A percentile compares a stretch with the other conserved stretches of the same genome.
phyloP scores from a whole-genome alignment of 2,113 vertebrate genomes.

The Rhineura floridana region DNA sequence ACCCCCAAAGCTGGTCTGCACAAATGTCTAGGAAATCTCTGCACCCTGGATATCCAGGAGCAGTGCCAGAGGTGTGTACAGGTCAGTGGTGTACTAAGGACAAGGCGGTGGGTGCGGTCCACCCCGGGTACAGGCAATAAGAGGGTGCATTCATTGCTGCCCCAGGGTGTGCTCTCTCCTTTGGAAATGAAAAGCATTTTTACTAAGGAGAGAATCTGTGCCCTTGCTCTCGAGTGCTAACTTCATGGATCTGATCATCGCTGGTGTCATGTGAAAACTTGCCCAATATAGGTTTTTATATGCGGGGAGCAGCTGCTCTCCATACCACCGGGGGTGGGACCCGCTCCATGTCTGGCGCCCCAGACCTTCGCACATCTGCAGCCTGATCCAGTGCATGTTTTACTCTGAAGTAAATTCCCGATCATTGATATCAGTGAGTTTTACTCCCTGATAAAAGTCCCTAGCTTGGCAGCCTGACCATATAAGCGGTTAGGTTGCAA shows the following conservation, averaged over 20 bases:
- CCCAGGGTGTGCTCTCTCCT: not conserved
- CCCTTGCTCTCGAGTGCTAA: not conserved
- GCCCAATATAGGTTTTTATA: not conserved
- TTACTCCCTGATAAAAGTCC: not conserved
- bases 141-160: too few species aligned
- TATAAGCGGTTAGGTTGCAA: not conserved
- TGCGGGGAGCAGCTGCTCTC: not conserved
- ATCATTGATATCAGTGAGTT: not conserved
- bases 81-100: too few species aligned
- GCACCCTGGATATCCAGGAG: not conserved
- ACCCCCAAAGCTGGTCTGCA: not conserved
- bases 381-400: not conserved
- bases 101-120: too few species aligned
- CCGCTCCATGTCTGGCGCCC: not conserved
- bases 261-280: slow-evolving; percentile 16
- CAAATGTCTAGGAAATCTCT: not conserved
- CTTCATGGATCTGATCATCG: not conserved
- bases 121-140: too few species aligned
- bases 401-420: not conserved
- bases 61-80: not conserved
- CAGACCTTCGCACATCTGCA: not conserved
- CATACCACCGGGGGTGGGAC: not conserved
- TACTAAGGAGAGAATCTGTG: not conserved
- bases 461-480: not conserved
- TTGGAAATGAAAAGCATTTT: not conserved